These are phyloP conservation scores for Papilio gigon DNA, from an alignment of 2,888 invertebrate genomes.

Conservation along the genomic window DNA sequence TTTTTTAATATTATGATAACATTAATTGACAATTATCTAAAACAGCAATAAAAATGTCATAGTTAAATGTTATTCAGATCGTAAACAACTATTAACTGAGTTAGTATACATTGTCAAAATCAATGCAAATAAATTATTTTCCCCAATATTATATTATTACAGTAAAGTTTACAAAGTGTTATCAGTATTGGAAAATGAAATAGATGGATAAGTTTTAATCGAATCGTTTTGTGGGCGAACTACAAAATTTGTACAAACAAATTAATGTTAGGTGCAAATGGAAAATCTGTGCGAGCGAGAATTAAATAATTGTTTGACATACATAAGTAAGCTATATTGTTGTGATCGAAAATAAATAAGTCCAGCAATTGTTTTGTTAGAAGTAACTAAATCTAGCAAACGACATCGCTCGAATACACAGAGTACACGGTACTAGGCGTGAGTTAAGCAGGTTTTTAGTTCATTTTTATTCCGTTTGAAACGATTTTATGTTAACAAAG, in stretches of 20 bases:
- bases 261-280: slow-evolving; percentile 73
- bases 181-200: slow-evolving; percentile 55
- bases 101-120: slow-evolving; percentile 7
- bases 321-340: too few species aligned
- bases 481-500: too few species aligned
- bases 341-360: too few species aligned
- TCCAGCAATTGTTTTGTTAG: too few species aligned
- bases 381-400: too few species aligned
- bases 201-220: slow-evolving; percentile 68
- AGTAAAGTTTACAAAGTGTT: slow-evolving; percentile 43
- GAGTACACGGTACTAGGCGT: too few species aligned
- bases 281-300: slow-evolving; percentile 71
- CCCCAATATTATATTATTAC: slow-evolving; percentile 33
- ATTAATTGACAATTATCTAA: too few species aligned
- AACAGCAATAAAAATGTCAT: not conserved
- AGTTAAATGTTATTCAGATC: not conserved
- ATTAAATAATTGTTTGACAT: too few species aligned
- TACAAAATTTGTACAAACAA: slow-evolving; percentile 72
- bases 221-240: slow-evolving; percentile 65
- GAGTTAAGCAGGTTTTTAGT: too few species aligned
- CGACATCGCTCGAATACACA: too few species aligned
- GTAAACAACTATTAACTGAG: not conserved
- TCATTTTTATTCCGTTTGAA: not conserved
- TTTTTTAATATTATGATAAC: too few species aligned
- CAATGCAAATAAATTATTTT: slow-evolving; percentile 33